Evolutionary conservation across 2,888 invertebrate species (phyloP).

Genomic region (Willowsia nigromaculata): DNA sequence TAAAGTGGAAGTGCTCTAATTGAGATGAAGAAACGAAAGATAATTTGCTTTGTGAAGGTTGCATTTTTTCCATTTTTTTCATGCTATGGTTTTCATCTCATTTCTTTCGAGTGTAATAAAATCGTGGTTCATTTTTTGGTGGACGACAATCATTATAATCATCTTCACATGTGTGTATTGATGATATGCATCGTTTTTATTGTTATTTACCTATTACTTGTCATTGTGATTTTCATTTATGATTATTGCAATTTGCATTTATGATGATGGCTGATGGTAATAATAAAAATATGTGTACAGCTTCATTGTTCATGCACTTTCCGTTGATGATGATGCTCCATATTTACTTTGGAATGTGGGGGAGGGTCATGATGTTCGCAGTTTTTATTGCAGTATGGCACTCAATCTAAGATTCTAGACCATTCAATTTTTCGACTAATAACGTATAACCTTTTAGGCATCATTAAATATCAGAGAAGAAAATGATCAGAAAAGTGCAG

Average conservation of each 20-base stretch:
- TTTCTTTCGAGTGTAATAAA: not conserved
- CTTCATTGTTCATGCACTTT: not conserved
- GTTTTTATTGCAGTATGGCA: not conserved
- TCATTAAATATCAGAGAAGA: too few species aligned
- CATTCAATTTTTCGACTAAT: not conserved
- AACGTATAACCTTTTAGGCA: too few species aligned
- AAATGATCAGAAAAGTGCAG: not conserved
- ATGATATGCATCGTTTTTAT: not conserved
- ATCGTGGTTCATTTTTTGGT: slow-evolving; percentile 18
- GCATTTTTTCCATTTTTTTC: slow-evolving; percentile 7
- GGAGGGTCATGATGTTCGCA: not conserved
- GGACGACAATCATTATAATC: not conserved
- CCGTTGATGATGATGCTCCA: not conserved
- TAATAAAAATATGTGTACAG: not conserved
- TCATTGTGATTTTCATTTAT: not conserved
- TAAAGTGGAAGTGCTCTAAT: slow-evolving; percentile 61
- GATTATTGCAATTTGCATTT: slow-evolving; percentile 5
- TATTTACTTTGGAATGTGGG: not conserved
- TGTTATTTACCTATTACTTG: not conserved
- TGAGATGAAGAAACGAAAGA: slow-evolving; percentile 36
- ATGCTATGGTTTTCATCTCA: not conserved
- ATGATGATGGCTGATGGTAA: not conserved
- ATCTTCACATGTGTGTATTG: not conserved
- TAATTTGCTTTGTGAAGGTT: slow-evolving; percentile 65
- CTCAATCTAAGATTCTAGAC: not conserved